Conservation (phyloP, 2,888 invertebrate genomes). For the Ichneumon xanthorius region DNA sequence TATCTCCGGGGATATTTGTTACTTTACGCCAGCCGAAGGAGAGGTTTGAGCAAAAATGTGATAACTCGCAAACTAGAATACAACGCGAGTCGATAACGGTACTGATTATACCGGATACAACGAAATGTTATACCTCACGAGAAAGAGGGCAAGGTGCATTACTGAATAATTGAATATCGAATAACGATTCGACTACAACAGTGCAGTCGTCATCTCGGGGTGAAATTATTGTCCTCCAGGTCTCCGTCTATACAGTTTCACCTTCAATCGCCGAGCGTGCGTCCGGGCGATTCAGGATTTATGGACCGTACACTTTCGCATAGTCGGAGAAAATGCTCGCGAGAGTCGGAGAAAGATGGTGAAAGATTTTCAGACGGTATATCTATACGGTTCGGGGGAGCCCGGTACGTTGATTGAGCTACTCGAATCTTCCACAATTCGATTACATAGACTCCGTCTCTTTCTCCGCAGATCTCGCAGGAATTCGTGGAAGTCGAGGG, state of each 20-base stretch:
- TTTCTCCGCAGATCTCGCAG: conserved; percentile 45
- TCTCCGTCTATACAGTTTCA: background rate
- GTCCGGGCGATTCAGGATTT: background rate
- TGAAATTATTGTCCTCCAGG: background rate
- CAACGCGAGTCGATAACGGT: background rate
- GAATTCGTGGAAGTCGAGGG: conserved; percentile 44
- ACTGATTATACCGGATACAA: background rate
- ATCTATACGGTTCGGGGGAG: conserved; percentile 14
- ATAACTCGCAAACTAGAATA: background rate
- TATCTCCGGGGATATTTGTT: background rate
- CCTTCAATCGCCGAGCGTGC: background rate
- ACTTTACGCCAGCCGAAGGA: no score
- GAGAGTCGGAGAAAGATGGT: background rate
- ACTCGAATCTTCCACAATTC: conserved; percentile 64
- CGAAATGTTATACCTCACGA: background rate
- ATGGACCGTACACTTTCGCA: background rate
- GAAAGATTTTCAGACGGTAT: conserved; percentile 9
- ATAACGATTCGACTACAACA: conserved; percentile 13
- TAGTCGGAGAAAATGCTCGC: background rate
- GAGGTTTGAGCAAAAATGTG: no score
- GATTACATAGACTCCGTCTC: conserved; percentile 59
- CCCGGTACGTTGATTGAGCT: conserved; percentile 58
- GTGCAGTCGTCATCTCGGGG: background rate
- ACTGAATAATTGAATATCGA: conserved; percentile 24
- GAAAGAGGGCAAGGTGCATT: conserved; percentile 6